Evolutionary conservation across 2,113 vertebrate genomes (phyloP), one percentile per base, ranked within the genome.

Genomic region (Geococcyx californianus): DNA sequence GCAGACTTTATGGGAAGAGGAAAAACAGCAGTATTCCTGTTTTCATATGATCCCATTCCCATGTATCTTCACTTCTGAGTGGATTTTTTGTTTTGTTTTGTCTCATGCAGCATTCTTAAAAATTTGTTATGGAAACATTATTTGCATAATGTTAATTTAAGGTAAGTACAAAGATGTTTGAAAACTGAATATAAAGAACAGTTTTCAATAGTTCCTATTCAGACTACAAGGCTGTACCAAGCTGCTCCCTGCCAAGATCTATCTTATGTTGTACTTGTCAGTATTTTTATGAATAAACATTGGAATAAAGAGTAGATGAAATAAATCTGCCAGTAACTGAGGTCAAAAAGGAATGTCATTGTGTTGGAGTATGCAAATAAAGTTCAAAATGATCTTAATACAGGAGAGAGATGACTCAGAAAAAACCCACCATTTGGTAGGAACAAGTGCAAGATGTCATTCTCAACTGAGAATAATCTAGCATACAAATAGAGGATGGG

Each of bases 251-350:
- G 79, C 18, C 40, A 56, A 58, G 42, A n/a, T 79, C 18, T 56
- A 12, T 76, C 44, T 72, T 72, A n/a, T 77, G 34, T 66, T 42
- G 34, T 69, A 73, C 26, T 63, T 3, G 1, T 38, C 44, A 70
- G 52, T 82, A 51, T 47, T 80, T 94, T 90, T 80, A 64, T 84
- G 67, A 91, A 91, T 80, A 86, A 89, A 80, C n/a, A 77, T 80
- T 84, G 81, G 36, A 92, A 69, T 60, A 80, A 76, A 68, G 12
- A 68, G 62, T 55, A 86, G 36, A 38, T 55, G 2, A 47, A 73
- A 68, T 73, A 80, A 76, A 93, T 75, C 34, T 80, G 54, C 20
- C 54, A 68, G 54, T 64, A 83, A 73, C 34, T 51, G 59, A 66
- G 73, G 87, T 93, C 59, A 87, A 74, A n/a, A 73, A 28, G 44